A percentile compares a stretch with the other conserved stretches of the same genome.
Conservation (phyloP, 30 jellyfish, hydroid and myxozoan genomes). For the Cassiopea andromeda region DNA sequence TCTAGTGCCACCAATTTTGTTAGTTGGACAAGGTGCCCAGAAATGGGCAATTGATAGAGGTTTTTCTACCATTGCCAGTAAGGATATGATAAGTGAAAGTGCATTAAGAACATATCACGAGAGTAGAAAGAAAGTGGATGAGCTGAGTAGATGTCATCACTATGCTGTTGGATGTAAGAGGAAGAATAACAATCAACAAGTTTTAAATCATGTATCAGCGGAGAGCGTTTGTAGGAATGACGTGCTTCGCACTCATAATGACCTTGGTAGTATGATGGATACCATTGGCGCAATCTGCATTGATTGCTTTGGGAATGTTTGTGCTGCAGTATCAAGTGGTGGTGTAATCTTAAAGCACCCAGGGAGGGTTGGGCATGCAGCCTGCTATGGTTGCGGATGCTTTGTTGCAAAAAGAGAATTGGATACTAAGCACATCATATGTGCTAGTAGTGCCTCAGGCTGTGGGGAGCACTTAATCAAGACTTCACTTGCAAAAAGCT, state of each 20-base stretch:
- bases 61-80: constrained; percentile 13
- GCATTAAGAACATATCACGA: constrained; percentile 47
- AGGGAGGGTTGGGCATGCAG: constrained; percentile 91
- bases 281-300: constrained; percentile 92
- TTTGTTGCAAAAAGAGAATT: constrained; percentile 34
- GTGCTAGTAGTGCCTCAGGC: constrained; percentile 82
- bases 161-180: constrained; percentile 1
- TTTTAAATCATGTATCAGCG: background rate
- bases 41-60: constrained; percentile 63
- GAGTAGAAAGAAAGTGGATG: background rate
- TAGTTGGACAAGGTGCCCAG: constrained; percentile 81
- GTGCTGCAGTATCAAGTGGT: constrained; percentile 90
- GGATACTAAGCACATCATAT: background rate
- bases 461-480: constrained; percentile 84
- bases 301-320: constrained; percentile 67
- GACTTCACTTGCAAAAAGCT: constrained; percentile 74
- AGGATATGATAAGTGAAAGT: constrained; percentile 30
- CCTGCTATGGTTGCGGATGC: constrained; percentile 88
- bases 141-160: background rate
- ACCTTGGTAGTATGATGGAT: constrained; percentile 36
- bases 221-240: background rate
- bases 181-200: background rate
- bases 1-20: constrained; percentile 77
- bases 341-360: constrained; percentile 82
- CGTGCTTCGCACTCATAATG: background rate